Percentiles rank a stretch among this genome's conserved stretches.
Evolutionary conservation across 2,113 vertebrate genomes (phyloP).

Genomic region (Stegostoma tigrinum): DNA sequence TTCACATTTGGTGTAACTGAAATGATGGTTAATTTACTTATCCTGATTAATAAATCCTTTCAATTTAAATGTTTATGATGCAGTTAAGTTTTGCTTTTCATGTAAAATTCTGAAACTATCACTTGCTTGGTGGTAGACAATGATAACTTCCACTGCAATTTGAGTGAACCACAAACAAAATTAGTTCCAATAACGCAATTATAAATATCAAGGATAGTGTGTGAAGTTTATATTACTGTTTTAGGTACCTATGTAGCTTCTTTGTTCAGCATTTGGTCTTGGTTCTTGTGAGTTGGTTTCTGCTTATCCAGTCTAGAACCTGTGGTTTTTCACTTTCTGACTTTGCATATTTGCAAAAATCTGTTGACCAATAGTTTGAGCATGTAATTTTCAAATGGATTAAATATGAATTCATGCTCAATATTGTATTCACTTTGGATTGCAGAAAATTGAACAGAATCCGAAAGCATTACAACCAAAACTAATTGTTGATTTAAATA

Average conservation of each 20-base stretch:
- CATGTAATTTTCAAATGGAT: neutral
- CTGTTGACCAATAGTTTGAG: neutral
- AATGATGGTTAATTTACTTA: too few species aligned
- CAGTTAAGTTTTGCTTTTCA: neutral
- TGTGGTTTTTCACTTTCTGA: neutral
- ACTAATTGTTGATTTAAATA: neutral
- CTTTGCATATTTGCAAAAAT: neutral
- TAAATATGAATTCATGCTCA: neutral
- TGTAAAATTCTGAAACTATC: neutral
- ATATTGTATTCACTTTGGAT: neutral
- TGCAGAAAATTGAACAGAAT: neutral
- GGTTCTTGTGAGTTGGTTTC: neutral
- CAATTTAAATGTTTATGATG: constrained; percentile 3
- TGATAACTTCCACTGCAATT: neutral
- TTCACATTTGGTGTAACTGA: neutral
- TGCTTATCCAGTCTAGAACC: neutral
- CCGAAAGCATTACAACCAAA: neutral
- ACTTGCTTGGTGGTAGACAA: neutral
- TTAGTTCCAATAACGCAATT: neutral
- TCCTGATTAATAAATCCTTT: neutral
- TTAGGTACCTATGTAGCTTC: neutral
- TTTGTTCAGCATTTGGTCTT: neutral
- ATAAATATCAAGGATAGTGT: neutral
- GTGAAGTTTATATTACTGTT: neutral
- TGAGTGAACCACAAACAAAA: neutral